Conservation (phyloP, 2,113 vertebrate genomes). For the Zosterops lateralis region DNA sequence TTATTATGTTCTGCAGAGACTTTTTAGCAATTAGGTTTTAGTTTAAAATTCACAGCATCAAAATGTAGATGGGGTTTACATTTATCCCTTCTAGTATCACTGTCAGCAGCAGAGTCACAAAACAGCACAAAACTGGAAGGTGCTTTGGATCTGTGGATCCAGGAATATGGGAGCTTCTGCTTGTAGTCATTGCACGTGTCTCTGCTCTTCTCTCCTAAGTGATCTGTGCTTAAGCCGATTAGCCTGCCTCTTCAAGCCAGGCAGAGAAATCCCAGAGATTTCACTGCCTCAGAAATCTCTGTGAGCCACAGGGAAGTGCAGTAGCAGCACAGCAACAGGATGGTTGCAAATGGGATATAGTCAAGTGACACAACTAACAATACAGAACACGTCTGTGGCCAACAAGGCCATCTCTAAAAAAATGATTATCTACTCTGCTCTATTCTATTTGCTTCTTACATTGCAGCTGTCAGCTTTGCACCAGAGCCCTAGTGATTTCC, state of each 20-base stretch:
- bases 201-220: not conserved
- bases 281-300: not conserved
- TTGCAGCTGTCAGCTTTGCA: conserved; percentile 1
- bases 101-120: not conserved
- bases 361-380: not conserved
- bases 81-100: not conserved
- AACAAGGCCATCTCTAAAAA: not conserved
- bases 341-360: not conserved
- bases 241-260: not conserved
- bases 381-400: not conserved
- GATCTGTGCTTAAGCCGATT: not conserved
- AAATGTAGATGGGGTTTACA: not conserved
- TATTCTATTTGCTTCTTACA: conserved; percentile 5
- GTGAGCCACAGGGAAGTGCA: not conserved
- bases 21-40: not conserved
- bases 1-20: not conserved
- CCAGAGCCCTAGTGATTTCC: not conserved
- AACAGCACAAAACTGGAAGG: not conserved
- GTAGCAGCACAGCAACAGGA: not conserved
- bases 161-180: not conserved
- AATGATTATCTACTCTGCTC: not conserved
- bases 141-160: not conserved
- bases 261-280: not conserved
- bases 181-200: not conserved
- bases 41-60: not conserved